Evolutionary conservation across 2,888 invertebrate genomes (phyloP).

Genomic region (Drosophila kuntzei): DNA sequence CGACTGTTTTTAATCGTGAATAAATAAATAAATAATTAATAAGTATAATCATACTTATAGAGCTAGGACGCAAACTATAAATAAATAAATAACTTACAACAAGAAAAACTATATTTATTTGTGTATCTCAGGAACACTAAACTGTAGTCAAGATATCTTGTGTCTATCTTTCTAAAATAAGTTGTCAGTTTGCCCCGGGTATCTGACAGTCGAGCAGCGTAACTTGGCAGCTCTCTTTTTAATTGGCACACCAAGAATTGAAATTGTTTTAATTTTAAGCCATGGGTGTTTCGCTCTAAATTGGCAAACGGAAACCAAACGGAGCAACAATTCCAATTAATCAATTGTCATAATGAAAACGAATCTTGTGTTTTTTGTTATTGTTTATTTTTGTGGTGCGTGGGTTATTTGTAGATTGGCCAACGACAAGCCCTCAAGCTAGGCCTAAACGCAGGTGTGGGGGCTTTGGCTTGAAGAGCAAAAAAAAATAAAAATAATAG

Average conservation of each 20-base stretch:
- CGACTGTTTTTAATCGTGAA: no score
- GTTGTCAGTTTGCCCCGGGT: neutral
- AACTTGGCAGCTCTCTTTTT: constrained; percentile 6
- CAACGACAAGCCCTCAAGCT: constrained; percentile 52
- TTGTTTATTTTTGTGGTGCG: constrained; percentile 38
- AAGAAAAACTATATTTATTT: no score
- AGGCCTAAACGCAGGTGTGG: constrained; percentile 41
- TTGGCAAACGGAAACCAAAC: constrained; percentile 64
- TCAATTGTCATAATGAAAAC: constrained; percentile 68
- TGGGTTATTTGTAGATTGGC: constrained; percentile 53
- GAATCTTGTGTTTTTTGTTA: constrained; percentile 41
- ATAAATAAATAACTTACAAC: no score
- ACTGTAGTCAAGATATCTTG: no score
- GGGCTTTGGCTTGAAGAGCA: constrained; percentile 8
- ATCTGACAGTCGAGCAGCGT: neutral
- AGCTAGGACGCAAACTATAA: no score
- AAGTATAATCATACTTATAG: no score
- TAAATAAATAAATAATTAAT: no score
- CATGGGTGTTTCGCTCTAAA: constrained; percentile 40
- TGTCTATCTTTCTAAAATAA: no score
- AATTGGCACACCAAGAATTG: constrained; percentile 58
- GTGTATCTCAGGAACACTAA: no score
- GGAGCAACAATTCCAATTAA: constrained; percentile 57
- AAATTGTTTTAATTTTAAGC: constrained; percentile 46
- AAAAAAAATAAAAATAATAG: neutral